Evolutionary conservation across 2,113 vertebrate species (phyloP), one percentile per base, ranked within the genome.

Genomic region (Isichthys henryi): DNA sequence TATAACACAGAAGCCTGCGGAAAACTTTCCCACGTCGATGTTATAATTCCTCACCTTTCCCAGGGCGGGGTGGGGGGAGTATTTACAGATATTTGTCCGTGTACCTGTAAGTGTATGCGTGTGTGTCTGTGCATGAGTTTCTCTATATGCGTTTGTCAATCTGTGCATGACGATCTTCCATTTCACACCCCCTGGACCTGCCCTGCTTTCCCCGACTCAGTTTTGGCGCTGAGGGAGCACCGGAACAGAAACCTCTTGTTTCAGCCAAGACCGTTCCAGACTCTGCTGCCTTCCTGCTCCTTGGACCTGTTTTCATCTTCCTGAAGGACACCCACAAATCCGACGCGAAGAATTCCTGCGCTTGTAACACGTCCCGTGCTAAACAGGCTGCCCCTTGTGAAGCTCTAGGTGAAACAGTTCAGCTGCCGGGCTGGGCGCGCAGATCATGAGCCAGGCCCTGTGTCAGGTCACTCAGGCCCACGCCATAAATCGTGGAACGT

Each of bases 221-320:
- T 87, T 53, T 27, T 53, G 50, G 85, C 50, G 50, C 50, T 53
- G 50, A 31, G 83, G 15, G 31, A 87, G 85, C 27, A 35, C 85
- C 50, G 49, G 50, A 87, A 87, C 85, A 87, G 50, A 87, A 48
- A 15, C 27, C 27, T 35, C 85, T 53, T 87, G n/a, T 52, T 87
- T 9, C 27, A 53, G 27, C 19, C 85, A n/a, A 27, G 85, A 15
- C 48, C 50, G 7, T 86, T 87, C 85, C 85, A 87, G 85, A 49
- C 85, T 35, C 49, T 39, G 49, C 85, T 35, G 85, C 85, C 50
- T 87, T 87, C 50, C 85, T 56, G 85, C 82, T 48, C 45, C 82
- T 84, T 84, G 82, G 82, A 84, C n/a, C 82, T 23, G 82, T 84
- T 84, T 84, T 84, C 82, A 84, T 53, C 85, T 87, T 87, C 85